Evolutionary conservation across 2,888 invertebrate genomes (phyloP), one percentile per base, ranked within the genome.

Genomic region (Epinotia ramella): DNA sequence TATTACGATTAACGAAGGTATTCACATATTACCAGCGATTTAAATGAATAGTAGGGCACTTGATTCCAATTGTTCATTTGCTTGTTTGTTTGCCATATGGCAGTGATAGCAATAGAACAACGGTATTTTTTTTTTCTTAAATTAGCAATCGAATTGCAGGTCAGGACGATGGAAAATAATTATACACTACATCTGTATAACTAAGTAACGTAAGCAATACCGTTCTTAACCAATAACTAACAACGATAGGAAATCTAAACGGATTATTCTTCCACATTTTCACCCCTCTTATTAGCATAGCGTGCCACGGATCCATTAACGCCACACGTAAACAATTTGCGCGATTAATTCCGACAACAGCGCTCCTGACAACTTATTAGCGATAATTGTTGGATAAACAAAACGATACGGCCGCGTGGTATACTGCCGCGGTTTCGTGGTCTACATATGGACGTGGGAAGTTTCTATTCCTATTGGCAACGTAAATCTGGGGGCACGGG

Each of bases 261-360:
- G 18, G 13, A 33, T 60, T 49, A 49, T 60, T 60, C 24, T 69
- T 69, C 44, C 28, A 69, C 69, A 60, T 60, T 40, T 63, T 13
- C 57, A 57, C 24, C 60, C 53, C 70, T n/a, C 40, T 60, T 18
- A 72, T 68, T 68, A 72, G 65, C 76, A 53, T 81, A 59, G 82
- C 87, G 82, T 87, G 87, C 80, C 78, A 28, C 18, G 56, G 59
- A 62, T 64, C 80, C 77, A 85, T 87, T 86, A 84, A 64, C 77
- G 16, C 76, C 75, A 79, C 83, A 82, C 82, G 83, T 81, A 85
- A 86, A 83, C 82, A 83, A 82, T 82, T 78, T 80, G 69, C 69
- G 63, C 79, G 73, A 81, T 82, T 81, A 80, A 80, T 80, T 73
- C 79, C 77, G 81, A 82, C 81, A 73, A 80, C 78, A 57, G 20